phyloP scores from a whole-genome alignment of 2,888 invertebrate species.

The Epirrhoe tristata region DNA sequence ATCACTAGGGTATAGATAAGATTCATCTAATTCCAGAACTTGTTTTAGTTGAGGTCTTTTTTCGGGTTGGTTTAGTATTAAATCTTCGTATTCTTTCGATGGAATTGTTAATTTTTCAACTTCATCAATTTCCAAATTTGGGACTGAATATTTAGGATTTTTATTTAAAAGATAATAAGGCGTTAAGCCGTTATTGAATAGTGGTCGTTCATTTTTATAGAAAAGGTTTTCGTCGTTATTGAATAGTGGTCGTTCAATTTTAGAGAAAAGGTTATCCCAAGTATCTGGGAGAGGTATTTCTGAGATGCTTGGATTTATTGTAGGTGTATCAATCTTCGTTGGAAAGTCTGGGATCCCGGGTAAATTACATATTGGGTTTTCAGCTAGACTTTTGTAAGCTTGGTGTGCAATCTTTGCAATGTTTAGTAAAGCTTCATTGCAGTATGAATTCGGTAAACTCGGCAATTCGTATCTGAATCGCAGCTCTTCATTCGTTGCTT shows the following conservation, averaged over 20 bases:
- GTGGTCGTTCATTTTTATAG: neutral
- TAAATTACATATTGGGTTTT: conserved; percentile 26
- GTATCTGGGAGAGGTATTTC: neutral
- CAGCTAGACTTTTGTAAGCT: conserved; percentile 19
- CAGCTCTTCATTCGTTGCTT: neutral
- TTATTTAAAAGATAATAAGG: neutral
- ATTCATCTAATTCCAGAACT: neutral
- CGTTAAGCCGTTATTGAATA: neutral
- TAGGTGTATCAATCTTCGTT: neutral
- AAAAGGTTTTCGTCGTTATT: neutral
- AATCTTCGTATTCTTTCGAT: no score
- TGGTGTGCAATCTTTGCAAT: conserved; percentile 23
- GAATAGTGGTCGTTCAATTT: neutral
- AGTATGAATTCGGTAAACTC: conserved; percentile 21
- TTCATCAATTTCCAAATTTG: no score
- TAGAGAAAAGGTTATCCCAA: neutral
- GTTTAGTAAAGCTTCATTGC: conserved; percentile 23
- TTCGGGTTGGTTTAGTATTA: neutral
- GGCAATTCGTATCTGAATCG: conserved; percentile 20
- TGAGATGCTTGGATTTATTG: neutral
- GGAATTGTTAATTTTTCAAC: no score
- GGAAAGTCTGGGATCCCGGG: neutral
- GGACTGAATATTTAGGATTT: neutral
- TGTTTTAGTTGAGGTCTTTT: neutral
- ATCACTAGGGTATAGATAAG: neutral